Percentiles rank a stretch among this genome's conserved stretches.
These are phyloP conservation scores for Geothlypis trichas DNA, from an alignment of 2,113 vertebrate species.

Conservation along the genomic window DNA sequence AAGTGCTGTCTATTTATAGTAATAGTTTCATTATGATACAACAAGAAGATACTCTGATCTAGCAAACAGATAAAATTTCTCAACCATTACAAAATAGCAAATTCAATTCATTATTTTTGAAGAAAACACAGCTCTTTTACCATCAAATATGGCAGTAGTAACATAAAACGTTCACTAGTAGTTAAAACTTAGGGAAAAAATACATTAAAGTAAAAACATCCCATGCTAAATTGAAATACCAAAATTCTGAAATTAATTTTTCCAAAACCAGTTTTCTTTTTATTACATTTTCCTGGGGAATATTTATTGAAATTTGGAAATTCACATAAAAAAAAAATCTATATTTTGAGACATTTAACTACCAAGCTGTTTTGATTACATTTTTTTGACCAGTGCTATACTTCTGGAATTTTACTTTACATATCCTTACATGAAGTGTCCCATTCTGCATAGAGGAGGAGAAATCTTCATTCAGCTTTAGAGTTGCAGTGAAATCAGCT, in stretches of 20 bases:
- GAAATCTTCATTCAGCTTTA: neutral
- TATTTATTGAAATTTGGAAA: neutral
- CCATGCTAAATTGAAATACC: neutral
- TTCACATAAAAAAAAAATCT: neutral
- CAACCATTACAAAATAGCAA: neutral
- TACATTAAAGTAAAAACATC: neutral
- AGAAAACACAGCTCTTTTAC: neutral
- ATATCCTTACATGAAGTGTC: neutral
- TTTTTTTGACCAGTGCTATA: neutral
- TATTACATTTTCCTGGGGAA: neutral
- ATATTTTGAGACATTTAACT: neutral
- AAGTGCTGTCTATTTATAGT: neutral
- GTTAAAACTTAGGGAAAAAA: neutral
- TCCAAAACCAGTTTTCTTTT: neutral
- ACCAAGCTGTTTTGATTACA: neutral
- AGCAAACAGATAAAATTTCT: constrained; percentile 15
- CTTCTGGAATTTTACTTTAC: neutral
- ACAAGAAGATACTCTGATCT: neutral
- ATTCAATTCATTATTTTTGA: neutral
- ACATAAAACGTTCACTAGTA: neutral
- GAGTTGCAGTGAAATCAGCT: neutral
- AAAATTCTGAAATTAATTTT: neutral
- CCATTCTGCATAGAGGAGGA: neutral
- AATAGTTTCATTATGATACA: neutral
- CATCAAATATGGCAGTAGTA: neutral